phyloP scores from a whole-genome alignment of 1,140 invertebrate genomes.

The Drosophila melanogaster region Release_6_plus_ISO1_MT NT_033779.5:1638001-1638500 shows the following conservation, averaged over 20 bases:
- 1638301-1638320: conserved; percentile 79
- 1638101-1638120: conserved; percentile 40
- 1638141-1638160: conserved; percentile 22
- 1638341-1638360: conserved; percentile 50
- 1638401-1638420: conserved; percentile 76
- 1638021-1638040: conserved; percentile 71
- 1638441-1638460: conserved; percentile 68
- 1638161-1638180: conserved; percentile 79
- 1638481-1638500: conserved; percentile 78
- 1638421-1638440: conserved; percentile 38
- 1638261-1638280: conserved; percentile 48
- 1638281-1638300: conserved; percentile 55
- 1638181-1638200: conserved; percentile 68
- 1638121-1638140: conserved; percentile 76
- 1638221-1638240: conserved; percentile 13
- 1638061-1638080: conserved; percentile 69
- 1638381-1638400: conserved; percentile 74
- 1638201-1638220: conserved; percentile 16
- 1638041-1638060: conserved; percentile 82
- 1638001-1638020: conserved; percentile 9
- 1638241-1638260: conserved; percentile 76
- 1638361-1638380: conserved; percentile 33
- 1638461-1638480: conserved; percentile 43
- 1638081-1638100: conserved; percentile 8
- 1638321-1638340: conserved; percentile 84